Evolutionary conservation across 2,113 vertebrate species (phyloP).

Genomic region (Salvelinus alpinus): DNA sequence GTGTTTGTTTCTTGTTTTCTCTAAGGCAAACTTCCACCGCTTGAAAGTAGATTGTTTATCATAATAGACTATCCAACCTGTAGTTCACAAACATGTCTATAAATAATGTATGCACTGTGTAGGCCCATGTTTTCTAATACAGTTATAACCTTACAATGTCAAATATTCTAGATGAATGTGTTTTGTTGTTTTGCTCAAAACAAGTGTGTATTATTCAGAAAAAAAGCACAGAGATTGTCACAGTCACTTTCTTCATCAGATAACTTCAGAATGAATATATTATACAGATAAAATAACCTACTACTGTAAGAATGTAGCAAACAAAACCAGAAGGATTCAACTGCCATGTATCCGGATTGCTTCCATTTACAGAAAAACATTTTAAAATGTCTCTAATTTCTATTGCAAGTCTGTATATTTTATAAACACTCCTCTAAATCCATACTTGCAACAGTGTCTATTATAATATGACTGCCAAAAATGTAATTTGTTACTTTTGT

Average conservation of each 20-base stretch:
- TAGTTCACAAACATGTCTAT: conserved; percentile 20
- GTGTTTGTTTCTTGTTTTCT: conserved; percentile 12
- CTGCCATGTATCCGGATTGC: conserved; percentile 46
- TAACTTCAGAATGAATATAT: background rate
- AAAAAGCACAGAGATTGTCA: background rate
- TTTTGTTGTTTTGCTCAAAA: background rate
- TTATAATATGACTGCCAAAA: conserved; percentile 22
- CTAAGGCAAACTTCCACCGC: background rate
- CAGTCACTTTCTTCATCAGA: background rate
- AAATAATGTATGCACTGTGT: conserved; percentile 14
- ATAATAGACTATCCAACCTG: conserved; percentile 18
- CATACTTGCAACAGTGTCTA: conserved; percentile 21
- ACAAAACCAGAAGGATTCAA: conserved; percentile 40
- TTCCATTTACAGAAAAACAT: background rate
- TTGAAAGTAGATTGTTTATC: conserved; percentile 32
- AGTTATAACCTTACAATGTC: background rate
- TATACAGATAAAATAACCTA: background rate
- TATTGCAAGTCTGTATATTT: conserved; percentile 53
- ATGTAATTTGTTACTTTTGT: background rate
- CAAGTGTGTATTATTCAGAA: background rate
- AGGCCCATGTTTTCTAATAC: conserved; percentile 7
- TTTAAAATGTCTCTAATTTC: conserved; percentile 35
- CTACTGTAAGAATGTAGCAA: conserved; percentile 57
- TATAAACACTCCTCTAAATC: conserved; percentile 47
- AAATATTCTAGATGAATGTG: background rate